These are phyloP conservation scores for Horisme vitalbata DNA, from an alignment of 2,888 invertebrate genomes.

Conservation along the genomic window DNA sequence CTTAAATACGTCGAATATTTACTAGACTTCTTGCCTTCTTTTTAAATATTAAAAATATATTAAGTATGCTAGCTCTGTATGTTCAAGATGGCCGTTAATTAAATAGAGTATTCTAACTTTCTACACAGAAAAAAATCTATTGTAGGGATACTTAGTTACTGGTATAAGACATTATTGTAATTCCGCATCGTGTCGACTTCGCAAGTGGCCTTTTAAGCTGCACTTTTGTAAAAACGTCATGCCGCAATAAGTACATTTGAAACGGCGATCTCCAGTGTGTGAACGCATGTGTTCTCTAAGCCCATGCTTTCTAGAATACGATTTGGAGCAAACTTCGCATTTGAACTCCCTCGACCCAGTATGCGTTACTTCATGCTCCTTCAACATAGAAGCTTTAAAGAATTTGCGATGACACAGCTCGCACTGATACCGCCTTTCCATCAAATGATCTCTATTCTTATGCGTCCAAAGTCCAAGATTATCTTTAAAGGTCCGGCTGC, in stretches of 20 bases:
- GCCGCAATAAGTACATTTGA: constrained; percentile 62
- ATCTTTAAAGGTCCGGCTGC: constrained; percentile 53
- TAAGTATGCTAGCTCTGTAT: too few relatives aligned
- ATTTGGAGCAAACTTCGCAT: constrained; percentile 58
- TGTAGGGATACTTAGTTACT: too few relatives aligned
- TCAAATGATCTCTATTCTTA: constrained; percentile 62
- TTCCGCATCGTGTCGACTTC: constrained; percentile 51
- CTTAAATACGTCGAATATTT: too few relatives aligned
- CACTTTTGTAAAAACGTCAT: constrained; percentile 71
- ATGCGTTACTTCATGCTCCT: constrained; percentile 57
- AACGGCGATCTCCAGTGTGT: constrained; percentile 49
- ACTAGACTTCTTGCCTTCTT: too few relatives aligned
- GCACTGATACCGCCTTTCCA: constrained; percentile 65
- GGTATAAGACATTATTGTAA: background rate
- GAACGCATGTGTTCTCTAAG: constrained; percentile 9
- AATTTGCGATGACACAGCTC: constrained; percentile 66
- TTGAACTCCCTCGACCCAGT: constrained; percentile 50
- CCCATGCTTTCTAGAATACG: constrained; percentile 38
- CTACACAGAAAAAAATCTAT: too few relatives aligned
- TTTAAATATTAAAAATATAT: too few relatives aligned
- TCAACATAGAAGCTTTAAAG: constrained; percentile 44
- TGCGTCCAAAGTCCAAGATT: constrained; percentile 51
- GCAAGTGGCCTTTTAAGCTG: constrained; percentile 67
- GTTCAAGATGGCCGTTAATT: too few relatives aligned
- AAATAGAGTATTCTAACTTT: too few relatives aligned